These are phyloP conservation scores for Xiphophorus hellerii DNA, from an alignment of 2,113 vertebrate genomes.

Conservation along the genomic window DNA sequence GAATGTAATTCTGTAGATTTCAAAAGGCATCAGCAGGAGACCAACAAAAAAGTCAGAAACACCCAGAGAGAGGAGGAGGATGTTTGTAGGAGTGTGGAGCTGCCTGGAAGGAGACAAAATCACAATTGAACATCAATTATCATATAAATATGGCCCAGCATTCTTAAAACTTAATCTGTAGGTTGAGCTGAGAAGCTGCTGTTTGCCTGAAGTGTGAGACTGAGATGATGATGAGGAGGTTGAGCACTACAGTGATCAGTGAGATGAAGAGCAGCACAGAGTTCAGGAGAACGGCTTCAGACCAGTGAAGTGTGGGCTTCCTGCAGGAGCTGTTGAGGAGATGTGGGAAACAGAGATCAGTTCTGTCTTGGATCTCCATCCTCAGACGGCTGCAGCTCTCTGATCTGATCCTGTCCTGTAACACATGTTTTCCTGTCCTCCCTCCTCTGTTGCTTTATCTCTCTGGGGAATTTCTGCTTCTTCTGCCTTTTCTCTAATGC, in stretches of 20 bases:
- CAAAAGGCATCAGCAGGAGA: too few species aligned
- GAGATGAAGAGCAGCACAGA: neutral
- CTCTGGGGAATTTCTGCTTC: too few species aligned
- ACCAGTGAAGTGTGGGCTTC: neutral
- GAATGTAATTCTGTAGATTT: too few species aligned
- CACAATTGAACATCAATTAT: neutral
- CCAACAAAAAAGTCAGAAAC: too few species aligned
- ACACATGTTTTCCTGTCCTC: too few species aligned
- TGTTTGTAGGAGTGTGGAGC: too few species aligned
- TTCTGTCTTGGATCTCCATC: neutral
- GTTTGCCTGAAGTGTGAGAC: constrained; percentile 43
- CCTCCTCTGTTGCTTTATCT: too few species aligned
- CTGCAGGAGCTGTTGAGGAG: constrained; percentile 11
- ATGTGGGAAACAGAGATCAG: constrained; percentile 6
- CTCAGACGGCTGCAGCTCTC: neutral
- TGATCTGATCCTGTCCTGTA: too few species aligned
- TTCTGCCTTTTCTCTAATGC: too few species aligned
- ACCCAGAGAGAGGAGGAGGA: too few species aligned
- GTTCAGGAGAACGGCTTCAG: neutral
- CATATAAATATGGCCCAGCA: neutral
- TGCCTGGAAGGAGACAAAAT: neutral
- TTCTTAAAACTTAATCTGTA: neutral
- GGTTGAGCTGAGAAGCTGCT: too few species aligned
- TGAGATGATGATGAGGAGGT: constrained; percentile 43
- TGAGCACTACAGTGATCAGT: constrained; percentile 26